phyloP scores from a whole-genome alignment of 2,888 invertebrate species.

The Ethmia dodecea region DNA sequence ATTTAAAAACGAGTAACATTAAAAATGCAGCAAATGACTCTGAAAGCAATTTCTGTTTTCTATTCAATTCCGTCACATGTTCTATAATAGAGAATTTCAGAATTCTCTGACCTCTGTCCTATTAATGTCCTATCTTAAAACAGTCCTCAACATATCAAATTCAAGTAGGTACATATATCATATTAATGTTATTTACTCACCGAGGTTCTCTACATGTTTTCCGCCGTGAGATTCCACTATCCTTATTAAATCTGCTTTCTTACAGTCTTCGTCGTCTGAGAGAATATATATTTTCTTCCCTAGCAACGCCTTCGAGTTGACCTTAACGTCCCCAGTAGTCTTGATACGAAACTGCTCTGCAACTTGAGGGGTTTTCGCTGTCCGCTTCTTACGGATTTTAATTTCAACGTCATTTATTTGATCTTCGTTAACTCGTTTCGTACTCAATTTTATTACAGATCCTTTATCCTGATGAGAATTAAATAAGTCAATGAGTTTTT shows the following conservation, averaged over 20 bases:
- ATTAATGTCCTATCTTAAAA: too few species aligned
- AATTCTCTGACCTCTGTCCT: too few species aligned
- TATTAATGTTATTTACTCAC: too few species aligned
- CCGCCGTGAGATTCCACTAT: constrained; percentile 56
- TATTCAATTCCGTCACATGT: too few species aligned
- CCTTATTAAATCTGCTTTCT: constrained; percentile 36
- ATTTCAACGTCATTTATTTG: constrained; percentile 27
- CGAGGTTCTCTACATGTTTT: constrained; percentile 46
- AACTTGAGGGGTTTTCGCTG: constrained; percentile 36
- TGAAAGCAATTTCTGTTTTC: too few species aligned
- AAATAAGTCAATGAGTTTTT: too few species aligned
- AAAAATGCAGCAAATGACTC: too few species aligned
- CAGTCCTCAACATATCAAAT: too few species aligned
- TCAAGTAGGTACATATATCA: too few species aligned
- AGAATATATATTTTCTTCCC: constrained; percentile 50
- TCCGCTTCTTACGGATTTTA: constrained; percentile 38
- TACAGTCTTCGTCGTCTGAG: constrained; percentile 52
- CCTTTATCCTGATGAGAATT: constrained; percentile 35
- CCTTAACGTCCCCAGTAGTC: constrained; percentile 27
- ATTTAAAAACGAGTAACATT: too few species aligned
- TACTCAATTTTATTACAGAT: constrained; percentile 49
- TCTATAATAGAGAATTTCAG: too few species aligned
- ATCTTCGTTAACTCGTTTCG: constrained; percentile 38
- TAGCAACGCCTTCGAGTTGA: constrained; percentile 41
- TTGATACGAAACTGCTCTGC: constrained; percentile 42